Base-by-base conservation (phyloP, 1,140 invertebrate species). In the Lutraria rhynchaena region DNA sequence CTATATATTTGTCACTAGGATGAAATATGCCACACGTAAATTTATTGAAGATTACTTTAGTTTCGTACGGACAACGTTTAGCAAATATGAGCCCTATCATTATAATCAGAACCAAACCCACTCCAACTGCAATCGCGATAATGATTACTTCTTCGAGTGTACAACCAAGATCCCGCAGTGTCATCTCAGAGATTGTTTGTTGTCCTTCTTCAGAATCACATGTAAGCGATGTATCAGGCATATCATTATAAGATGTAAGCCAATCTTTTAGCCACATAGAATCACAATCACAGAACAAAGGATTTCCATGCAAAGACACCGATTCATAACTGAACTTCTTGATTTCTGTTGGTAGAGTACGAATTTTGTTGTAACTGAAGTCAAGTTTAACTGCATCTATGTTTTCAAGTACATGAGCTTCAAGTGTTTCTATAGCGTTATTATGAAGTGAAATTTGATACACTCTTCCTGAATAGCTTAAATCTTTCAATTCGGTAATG, bases 31-130 rank as follows among this genome's bases (percentile, higher is more conserved):
- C 35, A 5, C 57, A 41, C n/a, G 71, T 61, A 1, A 81, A 19
- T 33, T 33, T 60, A 33, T 37, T 31, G 0, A 81, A 24, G 27
- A 81, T 22, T 19, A 81, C 78, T 41, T 61, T 49, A 4, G 78
- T 74, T 44, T 81, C 78, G 44, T 81, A 81, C 0, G 78, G 78
- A 44, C 78, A 81, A 9, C 60, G 24, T 24, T 37, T 53, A 19
- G 69, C 69, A 37, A 65, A 51, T 0, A 81, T 31, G 11, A 65
- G 17, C 3, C 7, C 33, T n/a, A 74, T 27, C 15, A 65, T 27
- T 13, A 65, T 27, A 27, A 63, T 9, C 11, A 81, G 3, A 1
- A 35, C 29, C 9, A 81, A 27, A 35, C 53, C 15, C 22, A 81
- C 57, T 3, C 27, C 57, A 15, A 81, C 13, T 17, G 19, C 19